Conservation (phyloP, 2,888 invertebrate species). For the Pterobdella sp. region DNA sequence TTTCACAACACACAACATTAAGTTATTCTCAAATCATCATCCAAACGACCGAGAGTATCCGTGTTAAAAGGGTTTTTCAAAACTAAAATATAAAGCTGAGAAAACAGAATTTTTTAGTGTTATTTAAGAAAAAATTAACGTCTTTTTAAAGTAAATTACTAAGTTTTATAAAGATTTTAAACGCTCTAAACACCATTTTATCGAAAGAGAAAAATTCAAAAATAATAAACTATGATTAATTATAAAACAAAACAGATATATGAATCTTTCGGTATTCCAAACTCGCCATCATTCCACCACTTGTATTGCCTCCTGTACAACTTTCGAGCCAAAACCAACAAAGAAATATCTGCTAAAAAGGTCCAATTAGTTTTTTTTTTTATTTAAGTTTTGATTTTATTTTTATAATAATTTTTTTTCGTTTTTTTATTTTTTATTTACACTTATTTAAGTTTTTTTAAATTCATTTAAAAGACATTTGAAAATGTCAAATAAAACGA, state of each 20-base stretch:
- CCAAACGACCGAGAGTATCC: too few relatives aligned
- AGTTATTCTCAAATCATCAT: too few relatives aligned
- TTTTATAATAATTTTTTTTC: background rate
- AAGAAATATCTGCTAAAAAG: background rate
- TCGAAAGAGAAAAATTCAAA: background rate
- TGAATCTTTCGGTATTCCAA: background rate
- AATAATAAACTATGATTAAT: too few relatives aligned
- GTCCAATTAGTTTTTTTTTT: too few relatives aligned
- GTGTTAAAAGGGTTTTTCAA: too few relatives aligned
- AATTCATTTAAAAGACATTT: too few relatives aligned
- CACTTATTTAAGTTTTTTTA: background rate
- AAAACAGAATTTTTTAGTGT: background rate
- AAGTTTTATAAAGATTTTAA: background rate
- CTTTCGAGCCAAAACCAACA: background rate
- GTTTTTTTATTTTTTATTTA: background rate
- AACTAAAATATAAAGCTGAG: background rate
- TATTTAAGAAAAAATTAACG: background rate
- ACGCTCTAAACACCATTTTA: background rate
- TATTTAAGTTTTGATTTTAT: too few relatives aligned
- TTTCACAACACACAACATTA: too few relatives aligned
- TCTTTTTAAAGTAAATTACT: background rate
- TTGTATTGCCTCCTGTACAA: slow-evolving; percentile 3
- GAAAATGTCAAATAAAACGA: too few relatives aligned
- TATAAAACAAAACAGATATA: background rate
- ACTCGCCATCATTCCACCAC: background rate